Base-by-base conservation (phyloP, 2,797 vertebrate species). In the Acomys russatus region DNA sequence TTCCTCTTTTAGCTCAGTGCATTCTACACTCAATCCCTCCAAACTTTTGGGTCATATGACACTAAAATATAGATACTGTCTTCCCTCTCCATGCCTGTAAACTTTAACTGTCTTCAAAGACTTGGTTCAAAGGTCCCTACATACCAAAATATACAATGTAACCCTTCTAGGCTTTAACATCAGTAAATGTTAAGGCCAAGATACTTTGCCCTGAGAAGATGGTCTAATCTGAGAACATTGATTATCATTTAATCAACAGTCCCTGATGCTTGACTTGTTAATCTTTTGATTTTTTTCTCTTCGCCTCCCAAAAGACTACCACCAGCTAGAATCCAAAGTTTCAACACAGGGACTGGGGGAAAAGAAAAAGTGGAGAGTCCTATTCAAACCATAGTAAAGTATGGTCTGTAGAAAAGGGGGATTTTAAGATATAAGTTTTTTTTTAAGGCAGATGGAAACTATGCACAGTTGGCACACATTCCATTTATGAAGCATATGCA, bases 281-380 rank as follows among this genome's bases (percentile, higher is more conserved):
- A 80, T 59, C 23, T 96, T 79, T 86, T 88, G 23, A 78, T 20
- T 15, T 88, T 93, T 66, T 33, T 87, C 84, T 92, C 88, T 66
- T 51, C 68, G 59, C 18, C 59, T 89, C 9, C 30, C 28, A 76
- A 9, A 88, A 51, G 28, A n/a, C 11, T 38, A 4, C 38, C 1
- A 54, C 28, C 44, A 66, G 23, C 28, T 66, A 51, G 59, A 51
- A 20, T 33, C 22, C 88, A 78, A 66, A 51, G 4, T 28, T 90
- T 78, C 20, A 66, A 35, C 14, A 66, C 7, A 68, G 9, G 22
- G n/a, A 20, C 44, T 4, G 33, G 38, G 77, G 35, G 44, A 68
- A 68, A 85, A 15, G 17, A 10, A n/a, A 68, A 85, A 18, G 20
- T n/a, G 14, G 17, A 30, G 33, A 35, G 3, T 68, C 20, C 44